These are phyloP conservation scores for Anas acuta DNA, from an alignment of 2,797 vertebrate genomes.

Conservation along the genomic window DNA sequence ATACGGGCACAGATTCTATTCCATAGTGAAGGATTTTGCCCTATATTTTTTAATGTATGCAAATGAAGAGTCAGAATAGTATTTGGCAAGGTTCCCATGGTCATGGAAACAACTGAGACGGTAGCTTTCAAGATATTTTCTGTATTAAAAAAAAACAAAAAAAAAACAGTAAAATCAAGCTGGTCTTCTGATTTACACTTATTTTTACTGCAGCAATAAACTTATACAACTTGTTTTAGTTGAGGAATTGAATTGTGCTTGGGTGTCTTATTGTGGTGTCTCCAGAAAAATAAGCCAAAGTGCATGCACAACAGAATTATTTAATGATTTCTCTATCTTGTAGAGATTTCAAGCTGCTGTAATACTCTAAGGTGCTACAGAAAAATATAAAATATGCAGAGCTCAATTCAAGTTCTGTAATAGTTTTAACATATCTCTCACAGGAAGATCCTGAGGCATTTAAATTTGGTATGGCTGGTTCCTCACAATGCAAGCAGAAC, in stretches of 20 bases:
- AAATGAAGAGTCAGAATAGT: slow-evolving; percentile 12
- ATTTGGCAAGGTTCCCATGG: slow-evolving; percentile 55
- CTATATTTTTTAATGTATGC: slow-evolving; percentile 46
- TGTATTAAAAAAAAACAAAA: slow-evolving; percentile 24
- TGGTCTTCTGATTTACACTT: neutral
- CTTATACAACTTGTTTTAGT: neutral
- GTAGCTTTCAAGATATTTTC: slow-evolving; percentile 47
- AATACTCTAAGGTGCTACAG: neutral
- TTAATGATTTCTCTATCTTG: neutral
- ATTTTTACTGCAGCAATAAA: slow-evolving; percentile 30
- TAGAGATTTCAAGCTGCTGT: neutral
- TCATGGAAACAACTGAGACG: neutral
- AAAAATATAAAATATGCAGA: neutral
- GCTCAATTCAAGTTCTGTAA: neutral
- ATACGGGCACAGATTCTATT: neutral
- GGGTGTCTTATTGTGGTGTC: neutral
- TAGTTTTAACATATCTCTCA: neutral
- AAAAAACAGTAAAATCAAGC: slow-evolving; percentile 15
- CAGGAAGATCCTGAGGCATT: neutral
- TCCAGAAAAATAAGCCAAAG: neutral
- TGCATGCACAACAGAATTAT: neutral
- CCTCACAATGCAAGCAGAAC: neutral
- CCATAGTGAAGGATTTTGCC: neutral
- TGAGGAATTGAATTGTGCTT: neutral
- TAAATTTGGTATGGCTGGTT: neutral